Conservation (phyloP, 2,888 invertebrate genomes). For the Apamea anceps region DNA sequence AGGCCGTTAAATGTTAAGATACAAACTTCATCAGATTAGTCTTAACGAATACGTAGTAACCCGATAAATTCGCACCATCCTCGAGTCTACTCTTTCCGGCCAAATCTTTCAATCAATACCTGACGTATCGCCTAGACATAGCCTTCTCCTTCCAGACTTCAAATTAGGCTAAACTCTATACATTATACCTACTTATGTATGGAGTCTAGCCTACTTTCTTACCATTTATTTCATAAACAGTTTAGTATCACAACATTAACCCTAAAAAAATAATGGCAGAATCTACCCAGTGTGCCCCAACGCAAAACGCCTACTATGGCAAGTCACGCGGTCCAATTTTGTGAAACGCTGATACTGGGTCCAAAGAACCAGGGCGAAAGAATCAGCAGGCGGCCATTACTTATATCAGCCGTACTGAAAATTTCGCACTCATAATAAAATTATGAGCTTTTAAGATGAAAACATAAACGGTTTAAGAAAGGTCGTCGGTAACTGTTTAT, state of each 20-base stretch:
- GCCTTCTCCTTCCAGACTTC: neutral
- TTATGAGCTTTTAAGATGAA: constrained; percentile 25
- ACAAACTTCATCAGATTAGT: neutral
- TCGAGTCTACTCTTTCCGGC: neutral
- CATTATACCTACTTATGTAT: neutral
- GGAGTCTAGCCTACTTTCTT: neutral
- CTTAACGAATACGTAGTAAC: neutral
- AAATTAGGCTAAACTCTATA: neutral
- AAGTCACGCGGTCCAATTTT: constrained; percentile 87
- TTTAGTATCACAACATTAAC: neutral
- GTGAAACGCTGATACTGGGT: constrained; percentile 78
- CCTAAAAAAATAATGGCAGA: neutral
- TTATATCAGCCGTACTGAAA: constrained; percentile 17
- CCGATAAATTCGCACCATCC: neutral
- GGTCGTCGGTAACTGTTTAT: constrained; percentile 14
- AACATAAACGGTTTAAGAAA: constrained; percentile 31
- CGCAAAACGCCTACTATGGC: constrained; percentile 74
- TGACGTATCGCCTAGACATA: no score
- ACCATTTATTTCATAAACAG: neutral
- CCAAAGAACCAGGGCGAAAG: constrained; percentile 75
- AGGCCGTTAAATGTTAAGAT: neutral
- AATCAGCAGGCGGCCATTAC: constrained; percentile 32
- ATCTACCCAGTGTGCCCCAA: constrained; percentile 63
- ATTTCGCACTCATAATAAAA: constrained; percentile 35
- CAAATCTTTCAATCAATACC: constrained; percentile 1